These are phyloP conservation scores for Eunapius fragilis DNA, from an alignment of 37 sponge, comb jelly and placozoan genomes.

Conservation along the genomic window DNA sequence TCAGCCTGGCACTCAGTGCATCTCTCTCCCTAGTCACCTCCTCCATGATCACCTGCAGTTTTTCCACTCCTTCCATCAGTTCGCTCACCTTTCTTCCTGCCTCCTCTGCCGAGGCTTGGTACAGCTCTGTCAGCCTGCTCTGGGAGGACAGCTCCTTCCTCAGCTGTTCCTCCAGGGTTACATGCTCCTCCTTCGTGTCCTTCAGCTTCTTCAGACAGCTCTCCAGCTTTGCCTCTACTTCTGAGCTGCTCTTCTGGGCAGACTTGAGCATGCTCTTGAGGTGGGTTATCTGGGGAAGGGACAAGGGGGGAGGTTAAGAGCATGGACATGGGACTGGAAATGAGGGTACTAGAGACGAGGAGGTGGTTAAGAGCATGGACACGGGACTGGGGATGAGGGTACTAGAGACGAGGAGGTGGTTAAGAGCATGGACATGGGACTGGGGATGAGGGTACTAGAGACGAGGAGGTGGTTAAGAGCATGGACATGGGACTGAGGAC, in stretches of 20 bases:
- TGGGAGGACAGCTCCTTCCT: constrained; percentile 68
- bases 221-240: constrained; percentile 38
- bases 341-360: too few relatives aligned
- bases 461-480: too few relatives aligned
- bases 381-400: background rate
- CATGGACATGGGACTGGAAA: background rate
- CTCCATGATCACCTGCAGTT: constrained; percentile 51
- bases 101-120: constrained; percentile 44
- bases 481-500: background rate
- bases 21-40: constrained; percentile 27
- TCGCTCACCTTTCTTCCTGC: constrained; percentile 48
- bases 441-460: background rate
- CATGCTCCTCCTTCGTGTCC: constrained; percentile 33
- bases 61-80: constrained; percentile 46
- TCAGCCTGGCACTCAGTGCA: constrained; percentile 1
- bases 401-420: too few relatives aligned
- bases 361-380: background rate
- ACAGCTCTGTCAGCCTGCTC: constrained; percentile 59
- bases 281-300: constrained; percentile 27
- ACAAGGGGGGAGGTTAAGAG: background rate
- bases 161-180: constrained; percentile 68
- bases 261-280: constrained; percentile 21
- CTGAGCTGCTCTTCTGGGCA: background rate
- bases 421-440: background rate
- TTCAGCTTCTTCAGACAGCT: constrained; percentile 23